Conservation (phyloP, 2,113 vertebrate genomes). For the Phainopepla nitens region DNA sequence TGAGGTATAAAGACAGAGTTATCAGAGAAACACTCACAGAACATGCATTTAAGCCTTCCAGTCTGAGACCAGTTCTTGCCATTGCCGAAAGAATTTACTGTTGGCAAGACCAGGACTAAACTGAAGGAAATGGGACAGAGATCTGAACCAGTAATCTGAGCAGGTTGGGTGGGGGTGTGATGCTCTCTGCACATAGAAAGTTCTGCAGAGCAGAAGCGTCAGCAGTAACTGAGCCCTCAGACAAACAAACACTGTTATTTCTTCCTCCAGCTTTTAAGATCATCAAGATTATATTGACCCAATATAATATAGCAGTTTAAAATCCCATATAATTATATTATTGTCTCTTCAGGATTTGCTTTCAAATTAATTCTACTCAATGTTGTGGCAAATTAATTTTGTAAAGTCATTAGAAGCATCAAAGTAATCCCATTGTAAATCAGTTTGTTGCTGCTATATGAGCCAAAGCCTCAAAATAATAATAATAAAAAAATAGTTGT, state of each 20-base stretch:
- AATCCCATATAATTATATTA: slow-evolving; percentile 12
- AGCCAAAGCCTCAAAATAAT: not conserved
- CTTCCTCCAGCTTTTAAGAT: slow-evolving; percentile 18
- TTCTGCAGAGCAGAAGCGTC: not conserved
- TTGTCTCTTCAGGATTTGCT: slow-evolving; percentile 7
- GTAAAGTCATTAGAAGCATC: not conserved
- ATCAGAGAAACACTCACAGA: not conserved
- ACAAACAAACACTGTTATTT: not conserved
- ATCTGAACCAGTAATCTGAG: not conserved
- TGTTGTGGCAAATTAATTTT: slow-evolving; percentile 50
- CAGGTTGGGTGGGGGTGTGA: accelerated
- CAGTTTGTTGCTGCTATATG: not conserved
- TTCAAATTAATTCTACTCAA: slow-evolving; percentile 34
- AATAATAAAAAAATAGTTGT: not conserved
- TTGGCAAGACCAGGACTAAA: not conserved
- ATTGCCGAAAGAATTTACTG: not conserved
- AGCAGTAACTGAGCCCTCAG: not conserved
- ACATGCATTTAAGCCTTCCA: not conserved
- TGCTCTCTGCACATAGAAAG: not conserved
- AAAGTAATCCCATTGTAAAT: not conserved
- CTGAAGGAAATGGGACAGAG: not conserved
- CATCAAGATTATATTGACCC: slow-evolving; percentile 1
- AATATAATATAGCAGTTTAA: slow-evolving; percentile 12
- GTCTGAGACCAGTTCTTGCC: not conserved
- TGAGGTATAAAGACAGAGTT: not conserved